These are phyloP conservation scores for Lerema accius DNA, from an alignment of 1,140 invertebrate genomes.

Conservation along the genomic window DNA sequence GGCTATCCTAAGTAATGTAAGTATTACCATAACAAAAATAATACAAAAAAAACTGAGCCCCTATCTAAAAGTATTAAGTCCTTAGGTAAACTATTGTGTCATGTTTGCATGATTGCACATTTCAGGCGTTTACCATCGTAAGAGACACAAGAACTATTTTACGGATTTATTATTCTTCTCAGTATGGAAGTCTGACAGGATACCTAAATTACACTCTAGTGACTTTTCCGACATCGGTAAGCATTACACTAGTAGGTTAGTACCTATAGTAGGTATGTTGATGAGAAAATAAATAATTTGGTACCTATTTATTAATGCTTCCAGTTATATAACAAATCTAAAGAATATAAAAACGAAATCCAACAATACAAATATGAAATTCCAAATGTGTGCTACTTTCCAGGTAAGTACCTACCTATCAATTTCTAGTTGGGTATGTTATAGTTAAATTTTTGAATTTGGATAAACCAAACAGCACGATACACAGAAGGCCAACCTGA, in stretches of 20 bases:
- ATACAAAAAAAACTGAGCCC: too few species aligned
- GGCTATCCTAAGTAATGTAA: conserved; percentile 19
- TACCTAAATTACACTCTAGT: conserved; percentile 4
- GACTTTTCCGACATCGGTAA: background rate
- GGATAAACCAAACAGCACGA: too few species aligned
- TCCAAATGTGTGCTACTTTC: background rate
- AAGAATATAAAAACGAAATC: background rate
- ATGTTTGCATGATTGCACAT: background rate
- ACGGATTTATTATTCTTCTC: background rate
- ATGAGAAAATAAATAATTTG: too few species aligned
- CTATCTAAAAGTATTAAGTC: too few species aligned
- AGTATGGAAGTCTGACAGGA: conserved; percentile 1
- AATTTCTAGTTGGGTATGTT: too few species aligned
- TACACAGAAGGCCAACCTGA: too few species aligned
- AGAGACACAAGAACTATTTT: conserved; percentile 8
- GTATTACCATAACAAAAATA: background rate
- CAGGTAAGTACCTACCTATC: too few species aligned
- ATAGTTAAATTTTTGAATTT: too few species aligned
- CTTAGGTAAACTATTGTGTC: too few species aligned
- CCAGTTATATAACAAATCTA: background rate
- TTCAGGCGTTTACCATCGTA: conserved; percentile 8
- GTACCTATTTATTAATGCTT: background rate
- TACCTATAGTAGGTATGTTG: too few species aligned
- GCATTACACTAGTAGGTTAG: too few species aligned
- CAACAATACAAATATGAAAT: background rate